These are phyloP conservation scores for Syritta pipiens DNA, from an alignment of 2,888 invertebrate genomes.

Conservation along the genomic window DNA sequence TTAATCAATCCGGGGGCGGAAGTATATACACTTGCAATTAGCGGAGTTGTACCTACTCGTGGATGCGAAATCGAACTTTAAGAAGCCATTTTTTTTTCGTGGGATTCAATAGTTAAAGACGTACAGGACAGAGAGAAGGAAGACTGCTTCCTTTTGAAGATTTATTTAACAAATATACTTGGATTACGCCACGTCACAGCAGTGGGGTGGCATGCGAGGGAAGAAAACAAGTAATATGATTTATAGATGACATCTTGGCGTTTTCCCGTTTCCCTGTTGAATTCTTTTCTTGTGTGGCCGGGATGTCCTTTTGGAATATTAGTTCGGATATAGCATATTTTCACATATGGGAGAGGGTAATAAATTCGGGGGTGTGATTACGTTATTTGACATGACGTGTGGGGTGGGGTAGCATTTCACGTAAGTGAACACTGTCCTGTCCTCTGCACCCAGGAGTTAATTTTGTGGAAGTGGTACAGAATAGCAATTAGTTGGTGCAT, in stretches of 20 bases:
- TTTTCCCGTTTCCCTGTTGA: conserved; percentile 56
- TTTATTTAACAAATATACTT: conserved; percentile 64
- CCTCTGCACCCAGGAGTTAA: conserved; percentile 13
- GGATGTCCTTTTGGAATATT: conserved; percentile 64
- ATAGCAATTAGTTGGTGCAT: conserved; percentile 9
- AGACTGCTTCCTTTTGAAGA: conserved; percentile 24
- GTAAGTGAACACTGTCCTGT: conserved; percentile 36
- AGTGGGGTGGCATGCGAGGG: conserved; percentile 24
- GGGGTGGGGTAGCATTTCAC: conserved; percentile 23
- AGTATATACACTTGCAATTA: conserved; percentile 38
- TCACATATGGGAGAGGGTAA: conserved; percentile 67
- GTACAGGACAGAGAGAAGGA: background rate
- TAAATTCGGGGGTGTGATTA: conserved; percentile 68
- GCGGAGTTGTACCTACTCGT: conserved; percentile 8
- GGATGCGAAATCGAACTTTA: conserved; percentile 21
- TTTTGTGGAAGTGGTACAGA: conserved; percentile 15
- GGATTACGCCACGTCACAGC: conserved; percentile 29
- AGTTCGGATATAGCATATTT: conserved; percentile 60
- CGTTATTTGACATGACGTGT: conserved; percentile 64
- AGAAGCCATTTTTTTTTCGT: conserved; percentile 9
- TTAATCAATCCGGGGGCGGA: conserved; percentile 36
- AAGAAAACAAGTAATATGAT: conserved; percentile 67
- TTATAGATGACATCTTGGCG: conserved; percentile 66
- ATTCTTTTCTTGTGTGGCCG: conserved; percentile 45
- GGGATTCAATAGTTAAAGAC: conserved; percentile 12